Percentiles rank a stretch among this genome's conserved stretches.
Evolutionary conservation across 1,140 invertebrate genomes (phyloP).

Genomic region (Drosophila pallidifrons): DNA sequence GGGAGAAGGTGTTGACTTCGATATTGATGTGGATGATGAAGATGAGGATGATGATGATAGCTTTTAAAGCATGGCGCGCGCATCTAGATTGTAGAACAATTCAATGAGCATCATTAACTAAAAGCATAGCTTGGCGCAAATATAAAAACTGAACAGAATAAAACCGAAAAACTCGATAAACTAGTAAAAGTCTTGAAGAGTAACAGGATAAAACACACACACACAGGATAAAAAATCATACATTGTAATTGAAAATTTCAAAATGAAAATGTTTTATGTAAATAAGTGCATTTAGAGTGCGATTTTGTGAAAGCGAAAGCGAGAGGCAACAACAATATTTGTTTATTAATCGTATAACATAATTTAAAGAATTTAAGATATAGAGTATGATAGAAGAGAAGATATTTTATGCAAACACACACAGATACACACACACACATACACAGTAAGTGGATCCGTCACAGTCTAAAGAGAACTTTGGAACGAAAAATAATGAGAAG

Average conservation of each 20-base stretch:
- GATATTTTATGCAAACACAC: constrained; percentile 19
- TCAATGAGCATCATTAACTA: constrained; percentile 24
- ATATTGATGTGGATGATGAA: constrained; percentile 39
- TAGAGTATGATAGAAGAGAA: constrained; percentile 13
- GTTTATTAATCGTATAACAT: constrained; percentile 35
- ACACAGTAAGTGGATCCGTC: constrained; percentile 74
- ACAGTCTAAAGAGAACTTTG: constrained; percentile 50
- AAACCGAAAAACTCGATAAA: neutral
- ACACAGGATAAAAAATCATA: constrained; percentile 6
- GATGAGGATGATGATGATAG: constrained; percentile 64
- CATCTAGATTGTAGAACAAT: constrained; percentile 66
- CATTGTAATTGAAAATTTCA: constrained; percentile 27
- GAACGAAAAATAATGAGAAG: constrained; percentile 13
- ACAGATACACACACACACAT: constrained; percentile 29
- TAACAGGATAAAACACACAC: neutral
- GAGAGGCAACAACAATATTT: constrained; percentile 35
- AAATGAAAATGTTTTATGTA: constrained; percentile 62
- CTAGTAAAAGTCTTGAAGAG: neutral
- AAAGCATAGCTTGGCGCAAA: constrained; percentile 62
- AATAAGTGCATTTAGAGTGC: constrained; percentile 69
- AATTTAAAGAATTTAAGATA: constrained; percentile 21
- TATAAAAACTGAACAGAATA: constrained; percentile 4
- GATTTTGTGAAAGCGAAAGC: constrained; percentile 1
- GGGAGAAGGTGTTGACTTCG: constrained; percentile 16
- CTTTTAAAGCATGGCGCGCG: constrained; percentile 65